Conservation (phyloP, 1,140 invertebrate genomes). For the Saccostrea glomerata region DNA sequence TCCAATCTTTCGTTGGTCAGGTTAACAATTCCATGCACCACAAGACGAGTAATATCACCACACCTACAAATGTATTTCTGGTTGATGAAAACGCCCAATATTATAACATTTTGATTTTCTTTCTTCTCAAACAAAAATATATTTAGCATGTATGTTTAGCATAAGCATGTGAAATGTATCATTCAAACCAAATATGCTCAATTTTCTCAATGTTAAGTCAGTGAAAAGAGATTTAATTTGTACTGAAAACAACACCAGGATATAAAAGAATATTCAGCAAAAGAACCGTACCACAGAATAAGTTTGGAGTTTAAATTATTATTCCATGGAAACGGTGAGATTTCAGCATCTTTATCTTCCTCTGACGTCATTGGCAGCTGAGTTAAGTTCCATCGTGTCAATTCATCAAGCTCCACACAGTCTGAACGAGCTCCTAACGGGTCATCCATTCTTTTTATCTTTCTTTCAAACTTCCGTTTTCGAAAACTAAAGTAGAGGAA, state of each 20-base stretch:
- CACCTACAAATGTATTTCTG: conserved; percentile 82
- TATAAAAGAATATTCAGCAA: neutral
- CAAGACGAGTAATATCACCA: conserved; percentile 90
- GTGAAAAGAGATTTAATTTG: too few relatives aligned
- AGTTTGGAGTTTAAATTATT: conserved; percentile 88
- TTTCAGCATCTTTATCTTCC: conserved; percentile 80
- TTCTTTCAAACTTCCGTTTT: neutral
- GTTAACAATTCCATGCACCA: conserved; percentile 93
- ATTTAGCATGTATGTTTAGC: too few relatives aligned
- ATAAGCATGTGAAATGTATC: too few relatives aligned
- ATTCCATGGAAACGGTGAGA: conserved; percentile 86
- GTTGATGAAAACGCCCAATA: too few relatives aligned
- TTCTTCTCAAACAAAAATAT: too few relatives aligned
- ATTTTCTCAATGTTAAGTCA: too few relatives aligned
- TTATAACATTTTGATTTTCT: too few relatives aligned
- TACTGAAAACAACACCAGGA: too few relatives aligned
- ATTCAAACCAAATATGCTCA: too few relatives aligned
- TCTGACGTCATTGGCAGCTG: conserved; percentile 81
- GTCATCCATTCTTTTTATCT: conserved; percentile 54
- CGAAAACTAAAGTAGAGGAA: neutral
- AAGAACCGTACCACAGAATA: conserved; percentile 85
- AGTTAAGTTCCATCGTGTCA: conserved; percentile 83
- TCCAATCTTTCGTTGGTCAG: conserved; percentile 92
- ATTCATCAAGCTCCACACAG: conserved; percentile 81
- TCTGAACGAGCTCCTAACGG: conserved; percentile 76